Base-by-base conservation (phyloP, 2,888 invertebrate species). In the Orchestes rusci region DNA sequence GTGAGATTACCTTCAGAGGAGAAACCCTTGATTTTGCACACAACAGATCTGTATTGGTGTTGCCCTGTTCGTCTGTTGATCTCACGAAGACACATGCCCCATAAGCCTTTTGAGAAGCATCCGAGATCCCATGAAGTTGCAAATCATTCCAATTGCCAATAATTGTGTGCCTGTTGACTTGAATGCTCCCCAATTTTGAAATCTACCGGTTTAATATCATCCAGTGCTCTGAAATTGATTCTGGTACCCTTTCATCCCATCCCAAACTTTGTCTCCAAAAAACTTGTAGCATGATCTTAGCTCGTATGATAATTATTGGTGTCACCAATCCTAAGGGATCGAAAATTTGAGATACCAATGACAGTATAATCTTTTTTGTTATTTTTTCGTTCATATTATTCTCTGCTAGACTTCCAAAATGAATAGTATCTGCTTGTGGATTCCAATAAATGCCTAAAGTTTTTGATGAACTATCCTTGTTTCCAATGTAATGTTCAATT, bases 251-350 rank as follows among this genome's bases (percentile, higher is more conserved):
- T 20, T 49, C 43, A 29, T 50, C 39, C 43, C 50, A 50, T 7
- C 29, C 28, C 15, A 43, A 27, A 32, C 41, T 50, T 5, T 12
- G 12, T 16, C 15, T 20, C 47, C 47, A 50, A 10, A 43, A 32
- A 19, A 32, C 17, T 41, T 50, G 50, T 4, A 50, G 17, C 5
- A 50, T 12, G 10, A 50, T 34, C 32, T 50, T 47, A 16, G 37
- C 17, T 7, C 12, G 29, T n/a, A n/a, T n/a, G 18, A 48, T 36
- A n/a, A 46, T 41, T 12, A 45, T 28, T 10, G 50, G 50, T n/a
- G 32, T 15, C 19, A 51, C 5, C 16, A 51, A 27, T n/a, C 51
- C 51, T 13, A 50, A 37, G 15, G 50, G 46, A 32, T 51, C 46
- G 28, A 50, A 51, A 10, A 51, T 39, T 29, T 49, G 15, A 16